Base-by-base conservation (phyloP, 2,888 invertebrate species). In the Napeogenes inachia region DNA sequence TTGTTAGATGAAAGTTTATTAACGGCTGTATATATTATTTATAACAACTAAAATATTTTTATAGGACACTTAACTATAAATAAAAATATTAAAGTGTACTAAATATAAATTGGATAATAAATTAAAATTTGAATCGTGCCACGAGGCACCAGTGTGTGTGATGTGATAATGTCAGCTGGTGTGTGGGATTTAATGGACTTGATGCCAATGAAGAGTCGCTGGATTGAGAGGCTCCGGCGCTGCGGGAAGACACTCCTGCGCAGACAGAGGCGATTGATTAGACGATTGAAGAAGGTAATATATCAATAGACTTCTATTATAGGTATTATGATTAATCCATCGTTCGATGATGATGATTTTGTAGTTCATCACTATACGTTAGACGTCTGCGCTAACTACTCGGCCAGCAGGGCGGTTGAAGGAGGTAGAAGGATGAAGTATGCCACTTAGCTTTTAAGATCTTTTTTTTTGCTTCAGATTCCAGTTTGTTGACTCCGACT, bases 181-280 rank as follows among this genome's bases (percentile, higher is more conserved):
- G 81, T 87, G 65, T 87, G 89, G 75, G 70, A 89, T 72, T 70
- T 91, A 71, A 79, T 91, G 84, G 87, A 89, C 70, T 69, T 91
- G 73, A 78, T 91, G 81, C 90, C 87, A 70, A 81, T 82, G 60
- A 76, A 87, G 73, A 80, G 85, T 73, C 80, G 85, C 38, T 89
- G 89, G 88, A 85, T 91, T 56, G 89, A 89, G 74, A 87, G 90
- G 54, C 74, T 91, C 73, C 77, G 89, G 58, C 82, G 87, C 66
- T 91, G 91, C 73, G 91, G 90, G 53, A 91, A 91, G 71, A 89
- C 90, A 21, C 78, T 91, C 64, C 78, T 91, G 75, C 80, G 89
- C 13, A 81, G 90, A 47, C 90, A 91, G 70, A 78, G 90, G 53
- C 77, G 87, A 21, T 71, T 91, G n/a, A 80, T 91, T 54, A 80